A percentile compares a stretch with the other conserved stretches of the same genome.
These are phyloP conservation scores for Aromia moschata DNA, from an alignment of 2,888 invertebrate genomes.

Conservation along the genomic window DNA sequence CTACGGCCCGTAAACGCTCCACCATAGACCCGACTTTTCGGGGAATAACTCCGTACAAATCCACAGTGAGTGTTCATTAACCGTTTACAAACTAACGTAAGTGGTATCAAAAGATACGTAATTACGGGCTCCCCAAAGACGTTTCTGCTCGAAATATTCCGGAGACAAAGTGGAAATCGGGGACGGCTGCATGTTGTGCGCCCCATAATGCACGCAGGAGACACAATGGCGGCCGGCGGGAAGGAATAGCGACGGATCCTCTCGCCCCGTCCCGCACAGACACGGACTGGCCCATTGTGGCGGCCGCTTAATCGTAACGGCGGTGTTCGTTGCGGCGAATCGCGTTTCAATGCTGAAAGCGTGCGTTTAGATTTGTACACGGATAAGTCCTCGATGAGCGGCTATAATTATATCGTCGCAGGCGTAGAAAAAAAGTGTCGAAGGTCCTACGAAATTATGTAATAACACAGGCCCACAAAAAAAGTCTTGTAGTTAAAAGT, in stretches of 20 bases:
- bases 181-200: background rate
- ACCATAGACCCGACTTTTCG: background rate
- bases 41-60: conserved; percentile 6
- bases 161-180: conserved; percentile 11
- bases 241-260: background rate
- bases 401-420: too few relatives aligned
- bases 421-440: too few relatives aligned
- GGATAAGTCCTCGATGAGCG: too few relatives aligned
- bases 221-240: background rate
- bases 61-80: conserved; percentile 18
- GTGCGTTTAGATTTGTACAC: too few relatives aligned
- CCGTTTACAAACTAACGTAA: conserved; percentile 18
- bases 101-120: conserved; percentile 19
- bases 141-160: conserved; percentile 18
- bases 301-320: background rate
- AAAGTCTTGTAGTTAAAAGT: too few relatives aligned
- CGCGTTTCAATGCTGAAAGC: too few relatives aligned
- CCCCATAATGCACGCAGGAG: background rate
- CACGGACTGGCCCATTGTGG: conserved; percentile 10
- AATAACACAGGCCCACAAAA: too few relatives aligned
- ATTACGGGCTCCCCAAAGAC: conserved; percentile 18
- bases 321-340: background rate
- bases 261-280: background rate
- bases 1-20: too few relatives aligned
- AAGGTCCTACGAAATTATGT: too few relatives aligned